Conservation (phyloP, 2,113 vertebrate genomes). For the Porphyrio hochstetteri region DNA sequence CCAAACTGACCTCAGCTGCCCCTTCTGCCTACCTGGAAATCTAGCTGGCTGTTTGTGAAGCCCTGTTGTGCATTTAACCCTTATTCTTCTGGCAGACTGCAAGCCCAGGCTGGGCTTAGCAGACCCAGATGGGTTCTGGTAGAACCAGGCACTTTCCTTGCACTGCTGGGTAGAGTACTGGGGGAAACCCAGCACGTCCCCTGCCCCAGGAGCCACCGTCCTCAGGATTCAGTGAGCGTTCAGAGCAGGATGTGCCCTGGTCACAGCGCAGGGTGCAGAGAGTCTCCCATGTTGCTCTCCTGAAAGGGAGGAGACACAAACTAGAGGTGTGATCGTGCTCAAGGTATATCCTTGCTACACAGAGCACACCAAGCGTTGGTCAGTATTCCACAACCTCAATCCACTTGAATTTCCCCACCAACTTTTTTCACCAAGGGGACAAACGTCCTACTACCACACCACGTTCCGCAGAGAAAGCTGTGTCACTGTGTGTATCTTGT, state of each 20-base stretch:
- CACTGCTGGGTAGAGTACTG: neutral
- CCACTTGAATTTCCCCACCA: neutral
- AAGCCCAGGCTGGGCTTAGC: neutral
- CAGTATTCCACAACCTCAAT: neutral
- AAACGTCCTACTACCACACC: fast-evolving
- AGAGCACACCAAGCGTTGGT: neutral
- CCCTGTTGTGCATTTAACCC: neutral
- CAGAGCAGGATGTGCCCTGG: neutral
- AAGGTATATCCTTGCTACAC: neutral
- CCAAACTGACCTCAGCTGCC: fast-evolving
- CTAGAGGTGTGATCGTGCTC: neutral
- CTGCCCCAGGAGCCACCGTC: neutral
- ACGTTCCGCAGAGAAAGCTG: neutral
- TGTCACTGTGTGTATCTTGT: neutral
- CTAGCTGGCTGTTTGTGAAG: neutral
- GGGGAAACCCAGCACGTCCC: fast-evolving
- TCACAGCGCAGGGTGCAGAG: neutral
- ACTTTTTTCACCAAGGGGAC: neutral
- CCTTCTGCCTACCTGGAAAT: neutral
- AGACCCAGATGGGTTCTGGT: neutral
- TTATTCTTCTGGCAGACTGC: neutral
- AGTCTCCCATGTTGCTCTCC: fast-evolving
- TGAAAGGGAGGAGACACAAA: neutral
- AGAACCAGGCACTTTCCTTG: neutral
- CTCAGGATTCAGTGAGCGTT: neutral